Base-by-base conservation (phyloP, 2,113 vertebrate species). In the Gadus chalcogrammus region DNA sequence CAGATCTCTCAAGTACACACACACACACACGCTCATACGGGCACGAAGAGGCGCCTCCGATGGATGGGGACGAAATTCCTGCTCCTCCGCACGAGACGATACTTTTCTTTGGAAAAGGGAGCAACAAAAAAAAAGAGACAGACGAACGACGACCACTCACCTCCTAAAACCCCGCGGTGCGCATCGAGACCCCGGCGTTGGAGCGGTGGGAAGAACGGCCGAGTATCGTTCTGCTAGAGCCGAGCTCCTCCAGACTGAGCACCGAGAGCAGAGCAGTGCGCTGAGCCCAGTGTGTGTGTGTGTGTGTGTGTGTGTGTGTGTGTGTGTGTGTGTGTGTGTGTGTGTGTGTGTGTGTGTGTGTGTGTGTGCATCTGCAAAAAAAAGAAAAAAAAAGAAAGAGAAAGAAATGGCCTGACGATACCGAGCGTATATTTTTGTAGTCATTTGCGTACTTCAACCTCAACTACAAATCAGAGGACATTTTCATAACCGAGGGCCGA, bases 211-310 rank as follows among this genome's bases (percentile, higher is more conserved):
- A 80, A 86, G 82, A 80, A 86, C 81, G 77, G 84, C 75, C 80
- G 67, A 83, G 85, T 87, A 78, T 85, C 73, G 71, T 88, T 82
- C 85, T 84, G 85, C 83, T 79, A 69, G 70, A 79, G 84, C 84
- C 80, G 87, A 75, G 82, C 84, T 82, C 61, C 88, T 89, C 85
- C 80, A 84, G 72, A 89, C 85, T 89, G 84, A 83, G 76, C 82
- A 75, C 27, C 5, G 20, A 71, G 53, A 48, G 42, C 78, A 67
- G 64, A 61, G 78, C 82, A 74, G 84, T 76, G 82, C 78, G 87
- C 85, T 69, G 78, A 84, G 84, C 83, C 15, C 9, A 1, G 53
- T 17, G 88, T 77, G 83, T 85, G 79, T 42, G 38, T 42, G 38
- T 42, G 42, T 48, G 42, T 48, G 42, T 48, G 42, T 48, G 42